Conservation (phyloP, 2,888 invertebrate species). For the Charanyca ferruginea region DNA sequence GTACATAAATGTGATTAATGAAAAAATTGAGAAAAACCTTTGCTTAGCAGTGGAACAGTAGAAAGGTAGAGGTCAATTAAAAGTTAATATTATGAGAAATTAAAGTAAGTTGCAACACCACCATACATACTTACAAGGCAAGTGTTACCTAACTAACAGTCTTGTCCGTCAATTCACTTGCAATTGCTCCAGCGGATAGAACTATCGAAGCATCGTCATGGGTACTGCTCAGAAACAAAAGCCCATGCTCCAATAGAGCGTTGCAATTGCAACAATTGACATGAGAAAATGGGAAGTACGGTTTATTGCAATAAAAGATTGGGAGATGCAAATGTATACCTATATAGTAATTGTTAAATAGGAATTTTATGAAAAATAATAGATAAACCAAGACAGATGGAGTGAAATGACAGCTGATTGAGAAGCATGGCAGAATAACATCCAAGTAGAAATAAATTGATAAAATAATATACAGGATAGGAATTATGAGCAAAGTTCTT, state of each 20-base stretch:
- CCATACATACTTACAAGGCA: constrained; percentile 15
- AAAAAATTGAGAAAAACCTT: neutral
- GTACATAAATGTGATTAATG: neutral
- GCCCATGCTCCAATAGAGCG: constrained; percentile 88
- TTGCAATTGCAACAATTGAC: constrained; percentile 86
- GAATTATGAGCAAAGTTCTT: no score
- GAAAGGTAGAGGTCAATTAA: neutral
- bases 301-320: constrained; percentile 45
- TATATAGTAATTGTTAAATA: no score
- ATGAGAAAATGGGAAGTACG: constrained; percentile 80
- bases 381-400: no score
- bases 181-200: constrained; percentile 55
- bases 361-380: no score
- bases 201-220: constrained; percentile 78
- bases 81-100: neutral
- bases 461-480: no score
- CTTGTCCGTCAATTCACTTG: constrained; percentile 44
- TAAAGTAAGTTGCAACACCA: constrained; percentile 1
- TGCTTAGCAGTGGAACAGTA: neutral
- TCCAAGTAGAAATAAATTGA: no score
- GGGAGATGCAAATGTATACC: constrained; percentile 1
- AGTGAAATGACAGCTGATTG: no score
- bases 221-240: constrained; percentile 80
- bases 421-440: no score
- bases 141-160: constrained; percentile 27